Conservation (phyloP, 2,113 vertebrate species). For the Zosterops japonicus region DNA sequence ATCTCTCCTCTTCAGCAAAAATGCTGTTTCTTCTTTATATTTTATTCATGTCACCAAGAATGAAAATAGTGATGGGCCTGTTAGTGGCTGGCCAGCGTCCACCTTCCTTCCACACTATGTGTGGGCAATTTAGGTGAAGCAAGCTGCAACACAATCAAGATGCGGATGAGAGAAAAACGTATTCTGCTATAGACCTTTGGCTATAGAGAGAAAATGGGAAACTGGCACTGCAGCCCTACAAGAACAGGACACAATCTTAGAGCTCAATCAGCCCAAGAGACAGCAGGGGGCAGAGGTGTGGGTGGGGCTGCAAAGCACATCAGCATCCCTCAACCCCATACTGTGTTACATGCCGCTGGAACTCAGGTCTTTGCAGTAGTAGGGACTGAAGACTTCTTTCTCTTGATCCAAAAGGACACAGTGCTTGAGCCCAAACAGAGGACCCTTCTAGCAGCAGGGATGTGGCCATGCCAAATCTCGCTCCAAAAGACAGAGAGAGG, state of each 20-base stretch:
- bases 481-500: neutral
- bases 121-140: neutral
- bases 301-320: neutral
- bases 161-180: neutral
- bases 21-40: neutral
- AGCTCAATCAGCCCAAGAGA: too few relatives aligned
- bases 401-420: neutral
- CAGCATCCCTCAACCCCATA: neutral
- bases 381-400: neutral
- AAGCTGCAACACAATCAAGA: neutral
- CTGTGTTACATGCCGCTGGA: fast-evolving
- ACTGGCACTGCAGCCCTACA: neutral
- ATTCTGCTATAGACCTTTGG: neutral
- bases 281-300: neutral
- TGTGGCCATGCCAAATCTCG: neutral
- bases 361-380: neutral
- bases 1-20: neutral
- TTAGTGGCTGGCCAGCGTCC: neutral
- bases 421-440: neutral
- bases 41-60: neutral
- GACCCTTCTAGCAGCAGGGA: neutral
- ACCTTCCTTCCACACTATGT: neutral
- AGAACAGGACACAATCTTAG: neutral
- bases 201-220: neutral
- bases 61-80: neutral